Evolutionary conservation across 2,888 invertebrate genomes (phyloP).

Genomic region (Siphonodentalium dalli): DNA sequence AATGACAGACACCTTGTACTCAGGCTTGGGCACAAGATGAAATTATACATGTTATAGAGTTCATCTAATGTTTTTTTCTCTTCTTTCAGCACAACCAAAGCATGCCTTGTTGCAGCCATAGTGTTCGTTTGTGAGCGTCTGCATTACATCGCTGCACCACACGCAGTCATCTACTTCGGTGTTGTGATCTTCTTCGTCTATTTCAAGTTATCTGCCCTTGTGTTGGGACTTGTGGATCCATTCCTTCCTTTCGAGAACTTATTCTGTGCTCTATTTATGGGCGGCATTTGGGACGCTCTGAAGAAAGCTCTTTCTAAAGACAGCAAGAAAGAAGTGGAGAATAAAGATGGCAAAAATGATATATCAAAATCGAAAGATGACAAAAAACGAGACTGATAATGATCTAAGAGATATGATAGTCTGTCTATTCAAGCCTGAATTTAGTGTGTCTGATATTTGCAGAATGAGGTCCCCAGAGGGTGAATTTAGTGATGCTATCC

Average conservation of each 20-base stretch:
- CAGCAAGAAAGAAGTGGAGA: constrained; percentile 44
- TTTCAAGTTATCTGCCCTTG: constrained; percentile 93
- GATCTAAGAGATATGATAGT: not conserved
- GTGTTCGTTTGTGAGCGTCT: constrained; percentile 97
- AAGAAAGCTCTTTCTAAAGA: constrained; percentile 79
- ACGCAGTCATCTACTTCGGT: constrained; percentile 95
- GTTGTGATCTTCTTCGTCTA: constrained; percentile 97
- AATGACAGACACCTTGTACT: no score
- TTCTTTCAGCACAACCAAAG: constrained; percentile 88
- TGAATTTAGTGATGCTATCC: no score
- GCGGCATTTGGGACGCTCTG: constrained; percentile 98
- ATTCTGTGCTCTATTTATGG: constrained; percentile 86
- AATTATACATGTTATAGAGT: not conserved
- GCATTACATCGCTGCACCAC: constrained; percentile 93
- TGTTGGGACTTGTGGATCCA: constrained; percentile 97
- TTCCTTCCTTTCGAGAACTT: constrained; percentile 99
- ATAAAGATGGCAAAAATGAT: constrained; percentile 40
- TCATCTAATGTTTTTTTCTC: constrained; percentile 58
- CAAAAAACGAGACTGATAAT: constrained; percentile 53
- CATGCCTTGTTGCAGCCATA: constrained; percentile 91
- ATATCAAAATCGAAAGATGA: constrained; percentile 53
- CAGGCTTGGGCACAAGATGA: no score
- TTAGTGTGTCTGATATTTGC: no score
- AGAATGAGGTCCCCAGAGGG: no score
- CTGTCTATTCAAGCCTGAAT: no score